Evolutionary conservation across 92 coral and sea anemone species (phyloP).

Genomic region (Meandrina meandrites): DNA sequence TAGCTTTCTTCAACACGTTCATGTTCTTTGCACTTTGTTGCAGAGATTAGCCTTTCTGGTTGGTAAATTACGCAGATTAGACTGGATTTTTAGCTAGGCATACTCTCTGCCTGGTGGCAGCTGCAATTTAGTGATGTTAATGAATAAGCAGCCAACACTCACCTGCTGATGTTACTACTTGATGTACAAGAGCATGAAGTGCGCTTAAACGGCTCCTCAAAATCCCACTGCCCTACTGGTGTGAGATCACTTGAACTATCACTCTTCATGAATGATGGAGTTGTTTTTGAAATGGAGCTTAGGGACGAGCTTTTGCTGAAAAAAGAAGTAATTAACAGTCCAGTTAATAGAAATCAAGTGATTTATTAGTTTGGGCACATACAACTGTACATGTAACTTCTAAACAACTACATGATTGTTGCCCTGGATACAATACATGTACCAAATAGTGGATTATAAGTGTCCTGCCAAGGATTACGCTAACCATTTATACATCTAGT

Average conservation of each 20-base stretch:
- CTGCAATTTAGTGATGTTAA: not conserved
- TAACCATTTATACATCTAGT: no score
- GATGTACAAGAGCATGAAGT: slow-evolving; percentile 96
- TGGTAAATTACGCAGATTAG: not conserved
- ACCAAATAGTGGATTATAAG: no score
- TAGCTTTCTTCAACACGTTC: no score
- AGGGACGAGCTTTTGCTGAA: slow-evolving; percentile 37
- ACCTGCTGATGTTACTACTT: slow-evolving; percentile 97
- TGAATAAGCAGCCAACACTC: not conserved
- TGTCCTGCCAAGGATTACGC: no score
- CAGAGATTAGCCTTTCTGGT: not conserved
- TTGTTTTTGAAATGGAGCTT: slow-evolving; percentile 41
- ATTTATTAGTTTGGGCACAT: not conserved
- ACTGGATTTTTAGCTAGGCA: not conserved
- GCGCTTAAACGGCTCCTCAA: slow-evolving; percentile 94
- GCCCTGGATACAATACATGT: no score
- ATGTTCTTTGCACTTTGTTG: no score
- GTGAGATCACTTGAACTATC: slow-evolving; percentile 69
- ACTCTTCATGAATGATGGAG: slow-evolving; percentile 61
- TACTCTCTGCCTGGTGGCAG: not conserved
- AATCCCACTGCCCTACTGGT: slow-evolving; percentile 89
- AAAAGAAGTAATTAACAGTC: not conserved
- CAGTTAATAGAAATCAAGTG: not conserved
- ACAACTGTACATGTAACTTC: not conserved
- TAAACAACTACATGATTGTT: not conserved